Conservation (phyloP, 1,140 invertebrate species). For the Myzus persicae region DNA sequence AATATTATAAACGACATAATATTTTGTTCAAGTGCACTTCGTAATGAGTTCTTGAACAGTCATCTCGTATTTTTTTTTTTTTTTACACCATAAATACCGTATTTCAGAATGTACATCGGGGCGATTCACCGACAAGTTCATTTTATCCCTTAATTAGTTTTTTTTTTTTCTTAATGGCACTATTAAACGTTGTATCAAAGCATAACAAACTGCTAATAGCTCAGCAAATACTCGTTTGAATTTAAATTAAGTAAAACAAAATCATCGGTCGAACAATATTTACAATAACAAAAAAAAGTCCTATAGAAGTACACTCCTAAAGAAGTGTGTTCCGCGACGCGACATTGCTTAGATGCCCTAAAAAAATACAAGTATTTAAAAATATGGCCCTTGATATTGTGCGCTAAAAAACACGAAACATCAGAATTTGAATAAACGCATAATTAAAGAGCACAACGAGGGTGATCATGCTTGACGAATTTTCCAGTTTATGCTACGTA, state of each 20-base stretch:
- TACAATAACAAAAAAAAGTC: not conserved
- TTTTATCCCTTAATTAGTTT: not conserved
- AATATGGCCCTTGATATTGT: not conserved
- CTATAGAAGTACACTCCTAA: accelerated
- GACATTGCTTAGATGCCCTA: not conserved
- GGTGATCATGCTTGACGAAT: not conserved
- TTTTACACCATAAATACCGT: not conserved
- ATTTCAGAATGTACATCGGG: not conserved
- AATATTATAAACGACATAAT: too few species aligned
- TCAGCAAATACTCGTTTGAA: not conserved
- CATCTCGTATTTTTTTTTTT: not conserved
- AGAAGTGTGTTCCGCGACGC: accelerated
- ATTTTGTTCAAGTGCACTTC: not conserved
- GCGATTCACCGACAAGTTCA: not conserved
- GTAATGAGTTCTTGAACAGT: not conserved
- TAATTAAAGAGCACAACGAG: not conserved
- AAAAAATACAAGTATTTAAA: not conserved
- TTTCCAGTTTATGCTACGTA: too few species aligned
- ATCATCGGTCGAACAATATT: not conserved
- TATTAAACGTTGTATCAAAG: not conserved
- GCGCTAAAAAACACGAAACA: not conserved
- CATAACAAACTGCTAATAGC: not conserved
- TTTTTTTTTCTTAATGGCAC: not conserved
- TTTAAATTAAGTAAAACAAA: not conserved
- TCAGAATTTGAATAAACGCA: not conserved